phyloP scores from a whole-genome alignment of 2,888 invertebrate genomes.

The Onthophagus sagittarius region DNA sequence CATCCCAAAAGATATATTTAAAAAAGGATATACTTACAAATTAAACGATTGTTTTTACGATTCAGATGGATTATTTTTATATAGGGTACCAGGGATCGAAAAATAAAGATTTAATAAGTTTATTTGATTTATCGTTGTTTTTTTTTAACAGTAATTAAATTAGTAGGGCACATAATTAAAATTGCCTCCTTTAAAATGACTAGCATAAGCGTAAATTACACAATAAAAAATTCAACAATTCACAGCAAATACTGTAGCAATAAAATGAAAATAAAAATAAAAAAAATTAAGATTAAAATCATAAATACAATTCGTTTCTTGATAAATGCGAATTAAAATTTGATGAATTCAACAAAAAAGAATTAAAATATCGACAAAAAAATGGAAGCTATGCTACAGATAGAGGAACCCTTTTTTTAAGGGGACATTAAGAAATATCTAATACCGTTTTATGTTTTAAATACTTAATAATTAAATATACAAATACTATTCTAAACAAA shows the following conservation, averaged over 20 bases:
- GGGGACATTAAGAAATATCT: neutral
- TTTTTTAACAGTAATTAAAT: constrained; percentile 26
- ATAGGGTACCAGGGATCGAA: constrained; percentile 69
- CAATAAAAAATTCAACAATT: constrained; percentile 25
- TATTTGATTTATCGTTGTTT: constrained; percentile 20
- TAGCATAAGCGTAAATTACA: constrained; percentile 39
- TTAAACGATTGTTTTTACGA: constrained; percentile 78
- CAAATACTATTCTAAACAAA: constrained; percentile 62
- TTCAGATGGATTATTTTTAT: constrained; percentile 74
- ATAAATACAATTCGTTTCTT: neutral
- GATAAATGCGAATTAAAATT: neutral
- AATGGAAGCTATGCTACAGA: neutral
- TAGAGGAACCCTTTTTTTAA: neutral
- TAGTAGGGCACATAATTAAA: neutral
- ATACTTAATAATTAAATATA: neutral
- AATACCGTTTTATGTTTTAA: neutral
- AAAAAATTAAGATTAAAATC: neutral
- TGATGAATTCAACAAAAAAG: neutral
- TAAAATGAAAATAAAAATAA: neutral
- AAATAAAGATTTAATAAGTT: constrained; percentile 31
- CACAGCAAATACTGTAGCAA: constrained; percentile 12
- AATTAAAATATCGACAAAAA: neutral
- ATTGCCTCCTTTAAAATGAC: constrained; percentile 38
- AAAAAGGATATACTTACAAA: constrained; percentile 65
- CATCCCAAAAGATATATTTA: constrained; percentile 64